Evolutionary conservation across 2,888 invertebrate species (phyloP), one percentile per base, ranked within the genome.

Genomic region (Craniophora ligustri): DNA sequence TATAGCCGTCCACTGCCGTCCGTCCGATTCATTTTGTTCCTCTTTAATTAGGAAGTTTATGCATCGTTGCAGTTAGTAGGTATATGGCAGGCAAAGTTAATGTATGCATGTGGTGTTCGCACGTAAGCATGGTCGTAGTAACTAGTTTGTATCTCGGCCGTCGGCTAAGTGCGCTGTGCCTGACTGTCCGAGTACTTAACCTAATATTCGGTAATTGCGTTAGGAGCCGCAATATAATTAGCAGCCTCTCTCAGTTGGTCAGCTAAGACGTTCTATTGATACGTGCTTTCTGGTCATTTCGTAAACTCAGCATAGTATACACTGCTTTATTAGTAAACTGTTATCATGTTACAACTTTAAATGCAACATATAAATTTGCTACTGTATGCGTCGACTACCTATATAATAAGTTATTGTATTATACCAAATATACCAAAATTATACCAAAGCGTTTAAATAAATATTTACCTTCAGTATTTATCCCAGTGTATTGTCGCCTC

Each of bases 141-240:
- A 88, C 89, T 86, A 90, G 91, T 91, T 91, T 92, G 91, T 88
- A 85, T 75, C 85, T 80, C 80, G 69, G 78, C 65, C 57, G 76
- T 67, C 70, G 78, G 77, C 87, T 91, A 87, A 91, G 92, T 91
- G 91, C 88, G 83, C 79, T 80, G 79, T 70, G 81, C 75, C 72
- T 72, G 84, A 72, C 81, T 83, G 82, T 72, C 82, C 76, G 79
- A 89, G 88, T 89, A 90, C 87, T 88, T 92, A 92, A 92, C 91
- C 90, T 90, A 92, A 92, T 92, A 91, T 89, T 88, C 85, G 79
- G 82, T 91, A 87, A 93, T 92, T 89, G 88, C 85, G 85, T 92
- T 88, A 88, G 75, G 74, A 79, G 79, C 87, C 86, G 81, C 84
- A 83, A 87, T 86, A 87, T 86, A 91, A 91, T 91, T 90, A 92